Evolutionary conservation across 1,140 invertebrate genomes (phyloP), one percentile per base, ranked within the genome.

Genomic region (Drosophila ambigua): DNA sequence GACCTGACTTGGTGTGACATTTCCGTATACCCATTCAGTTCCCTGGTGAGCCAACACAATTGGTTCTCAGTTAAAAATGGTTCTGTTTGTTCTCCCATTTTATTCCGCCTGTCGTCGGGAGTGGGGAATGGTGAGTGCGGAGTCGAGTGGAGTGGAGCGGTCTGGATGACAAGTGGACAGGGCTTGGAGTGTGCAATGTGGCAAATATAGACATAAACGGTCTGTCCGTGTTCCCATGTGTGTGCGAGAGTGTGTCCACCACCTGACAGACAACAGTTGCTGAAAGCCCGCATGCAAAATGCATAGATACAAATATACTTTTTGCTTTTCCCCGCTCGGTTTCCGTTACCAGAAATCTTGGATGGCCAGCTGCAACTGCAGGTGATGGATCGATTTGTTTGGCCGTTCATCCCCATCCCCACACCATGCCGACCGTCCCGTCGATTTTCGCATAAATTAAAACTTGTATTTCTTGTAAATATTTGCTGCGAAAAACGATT

Each of bases 371-470:
- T 65, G 59, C 55, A 82, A 62, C 68, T 83, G 79, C 57, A 54
- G 49, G 77, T 87, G 80, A 84, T 80, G 66, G 67, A 60, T 81
- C 60, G 72, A 79, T 79, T 77, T 63, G 75, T 72, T 60, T 77
- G 51, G 45, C 51, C 53, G 54, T 20, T 43, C 16, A 46, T 43
- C 28, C 43, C 24, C 7, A 24, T 13, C 43, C 44, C 62, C 31
- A 39, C 15, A n/a, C 16, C 65, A 66, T 55, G 48, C 39, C 63
- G 79, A 63, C 51, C 72, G 71, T 45, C 71, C 72, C 81, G 62
- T 76, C 62, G 62, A 67, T 72, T 79, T 62, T 65, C 74, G 77
- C 80, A 84, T 79, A 84, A 79, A 84, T 84, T 84, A 79, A 79
- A 64, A 73, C 65, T 58, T 45, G 71, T 45, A 72, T 81, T 75